Conservation (phyloP, 2,113 vertebrate species). For the Hystrix brachyura region DNA sequence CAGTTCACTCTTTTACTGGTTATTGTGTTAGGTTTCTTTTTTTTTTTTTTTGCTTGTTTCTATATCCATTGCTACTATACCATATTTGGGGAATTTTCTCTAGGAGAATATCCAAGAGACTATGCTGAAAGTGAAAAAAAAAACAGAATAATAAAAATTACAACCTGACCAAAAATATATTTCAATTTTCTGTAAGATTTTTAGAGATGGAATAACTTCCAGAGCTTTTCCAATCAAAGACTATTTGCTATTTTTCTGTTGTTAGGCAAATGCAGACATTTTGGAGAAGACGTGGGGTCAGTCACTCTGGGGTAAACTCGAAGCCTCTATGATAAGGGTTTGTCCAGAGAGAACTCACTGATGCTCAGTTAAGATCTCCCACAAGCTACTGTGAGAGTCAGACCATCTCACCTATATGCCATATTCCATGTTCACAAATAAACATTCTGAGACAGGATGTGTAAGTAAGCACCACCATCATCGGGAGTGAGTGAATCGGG, state of each 20-base stretch:
- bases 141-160: constrained; percentile 1
- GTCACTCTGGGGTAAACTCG: neutral
- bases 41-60: constrained; percentile 47
- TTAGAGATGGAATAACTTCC: constrained; percentile 7
- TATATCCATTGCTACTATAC: neutral
- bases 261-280: neutral
- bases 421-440: constrained; percentile 51
- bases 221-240: neutral
- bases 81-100: constrained; percentile 27
- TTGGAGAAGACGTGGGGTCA: neutral
- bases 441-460: neutral
- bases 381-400: constrained; percentile 26
- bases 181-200: constrained; percentile 45
- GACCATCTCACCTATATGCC: neutral
- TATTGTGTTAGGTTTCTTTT: no score
- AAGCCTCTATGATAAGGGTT: neutral
- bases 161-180: neutral
- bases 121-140: constrained; percentile 1
- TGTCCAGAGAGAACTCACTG: neutral
- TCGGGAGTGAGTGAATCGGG: constrained; percentile 46
- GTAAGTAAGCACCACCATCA: constrained; percentile 12
- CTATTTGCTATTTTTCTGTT: neutral
- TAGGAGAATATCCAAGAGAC: neutral
- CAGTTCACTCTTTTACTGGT: no score
- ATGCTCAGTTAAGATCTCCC: neutral